These are phyloP conservation scores for Trematomus bernacchii DNA, from an alignment of 2,797 vertebrate genomes.

Conservation along the genomic window DNA sequence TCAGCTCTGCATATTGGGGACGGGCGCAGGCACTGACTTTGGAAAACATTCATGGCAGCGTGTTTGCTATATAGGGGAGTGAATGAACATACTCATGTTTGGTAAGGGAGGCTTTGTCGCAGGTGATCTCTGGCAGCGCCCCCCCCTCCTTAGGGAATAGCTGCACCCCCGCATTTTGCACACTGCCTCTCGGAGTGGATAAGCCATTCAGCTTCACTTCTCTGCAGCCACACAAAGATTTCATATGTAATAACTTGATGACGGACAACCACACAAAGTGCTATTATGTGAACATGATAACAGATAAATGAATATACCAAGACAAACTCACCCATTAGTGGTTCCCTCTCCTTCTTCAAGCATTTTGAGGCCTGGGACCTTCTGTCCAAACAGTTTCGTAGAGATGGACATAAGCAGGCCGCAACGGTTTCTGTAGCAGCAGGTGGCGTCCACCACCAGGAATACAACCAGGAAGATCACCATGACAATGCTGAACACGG, in stretches of 20 bases:
- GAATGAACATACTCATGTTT: conserved; percentile 82
- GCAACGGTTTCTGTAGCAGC: conserved; percentile 86
- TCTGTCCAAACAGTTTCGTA: conserved; percentile 83
- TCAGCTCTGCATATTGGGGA: neutral
- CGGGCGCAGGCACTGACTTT: neutral
- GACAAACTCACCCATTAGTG: conserved; percentile 57
- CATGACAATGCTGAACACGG: conserved; percentile 83
- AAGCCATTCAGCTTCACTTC: conserved; percentile 81
- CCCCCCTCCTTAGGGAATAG: conserved; percentile 55
- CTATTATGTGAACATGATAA: neutral
- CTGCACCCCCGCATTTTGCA: conserved; percentile 68
- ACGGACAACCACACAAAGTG: neutral
- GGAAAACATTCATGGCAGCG: neutral
- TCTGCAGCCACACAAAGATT: conserved; percentile 68
- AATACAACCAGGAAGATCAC: conserved; percentile 85
- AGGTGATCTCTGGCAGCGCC: conserved; percentile 76
- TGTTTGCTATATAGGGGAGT: neutral
- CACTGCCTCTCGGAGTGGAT: conserved; percentile 66
- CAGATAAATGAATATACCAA: neutral
- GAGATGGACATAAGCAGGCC: conserved; percentile 86
- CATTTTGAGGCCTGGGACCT: conserved; percentile 75
- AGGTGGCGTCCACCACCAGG: conserved; percentile 84
- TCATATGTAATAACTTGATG: neutral
- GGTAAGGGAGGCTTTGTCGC: conserved; percentile 85
- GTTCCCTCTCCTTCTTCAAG: conserved; percentile 75